A percentile compares a stretch with the other conserved stretches of the same genome.
Conservation (phyloP, 2,113 vertebrate genomes). For the Centrocercus urophasianus region DNA sequence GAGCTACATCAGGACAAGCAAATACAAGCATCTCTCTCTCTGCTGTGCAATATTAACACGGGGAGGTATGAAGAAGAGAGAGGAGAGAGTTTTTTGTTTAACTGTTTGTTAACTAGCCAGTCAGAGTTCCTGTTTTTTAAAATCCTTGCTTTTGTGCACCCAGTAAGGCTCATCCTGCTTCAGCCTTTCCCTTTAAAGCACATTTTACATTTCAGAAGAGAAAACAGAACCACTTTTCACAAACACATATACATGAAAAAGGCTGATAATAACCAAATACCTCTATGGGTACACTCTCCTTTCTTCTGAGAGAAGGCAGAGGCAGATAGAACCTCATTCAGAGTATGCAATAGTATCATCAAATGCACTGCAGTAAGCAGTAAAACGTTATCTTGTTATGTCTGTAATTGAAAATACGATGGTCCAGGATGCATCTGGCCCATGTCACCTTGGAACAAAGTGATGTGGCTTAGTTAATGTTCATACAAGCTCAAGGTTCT, state of each 20-base stretch:
- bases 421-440: neutral
- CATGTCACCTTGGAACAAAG: neutral
- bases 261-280: neutral
- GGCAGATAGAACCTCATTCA: neutral
- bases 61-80: neutral
- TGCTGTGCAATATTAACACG: neutral
- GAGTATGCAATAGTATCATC: neutral
- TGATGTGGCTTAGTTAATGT: neutral
- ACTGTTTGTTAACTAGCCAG: neutral
- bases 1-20: neutral
- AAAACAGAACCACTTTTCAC: neutral
- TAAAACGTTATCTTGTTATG: neutral
- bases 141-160: neutral
- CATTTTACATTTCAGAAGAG: neutral
- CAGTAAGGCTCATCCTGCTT: neutral
- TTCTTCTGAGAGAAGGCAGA: neutral
- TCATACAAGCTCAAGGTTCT: neutral
- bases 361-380: neutral
- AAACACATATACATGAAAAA: neutral
- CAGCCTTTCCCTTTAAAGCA: neutral
- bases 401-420: neutral
- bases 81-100: neutral
- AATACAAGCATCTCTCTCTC: neutral
- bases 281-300: rapidly evolving
- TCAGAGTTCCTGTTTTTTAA: neutral